These are phyloP conservation scores for Phacellophora camtschatica DNA, from an alignment of 30 jellyfish, hydroid and myxozoan genomes.

Conservation along the genomic window DNA sequence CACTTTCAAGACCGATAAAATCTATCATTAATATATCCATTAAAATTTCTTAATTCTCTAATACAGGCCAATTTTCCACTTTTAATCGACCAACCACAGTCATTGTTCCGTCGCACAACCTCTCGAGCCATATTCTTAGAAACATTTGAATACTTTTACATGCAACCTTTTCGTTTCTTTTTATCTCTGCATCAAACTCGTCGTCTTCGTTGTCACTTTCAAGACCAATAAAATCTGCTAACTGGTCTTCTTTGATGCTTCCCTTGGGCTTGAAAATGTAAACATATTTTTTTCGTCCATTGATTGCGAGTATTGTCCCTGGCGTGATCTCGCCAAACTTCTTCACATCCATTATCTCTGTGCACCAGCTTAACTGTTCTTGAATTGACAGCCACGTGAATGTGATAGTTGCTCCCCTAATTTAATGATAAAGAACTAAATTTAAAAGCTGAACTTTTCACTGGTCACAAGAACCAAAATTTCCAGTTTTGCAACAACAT, in stretches of 20 bases:
- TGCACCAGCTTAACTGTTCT: conserved; percentile 94
- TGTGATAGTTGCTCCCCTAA: conserved; percentile 54
- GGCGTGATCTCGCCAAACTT: conserved; percentile 88
- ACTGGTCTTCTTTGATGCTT: background rate
- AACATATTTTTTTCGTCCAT: conserved; percentile 76
- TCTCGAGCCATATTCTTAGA: conserved; percentile 80
- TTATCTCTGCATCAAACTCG: background rate
- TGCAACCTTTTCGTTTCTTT: conserved; percentile 38
- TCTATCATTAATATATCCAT: conserved; percentile 35
- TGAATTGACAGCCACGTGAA: conserved; percentile 85
- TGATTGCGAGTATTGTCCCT: conserved; percentile 87
- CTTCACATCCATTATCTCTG: conserved; percentile 87
- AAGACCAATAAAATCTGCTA: conserved; percentile 81
- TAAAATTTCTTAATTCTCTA: conserved; percentile 41
- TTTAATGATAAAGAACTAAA: no score
- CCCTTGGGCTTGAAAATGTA: conserved; percentile 68
- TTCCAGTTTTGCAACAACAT: no score
- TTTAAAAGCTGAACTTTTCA: no score
- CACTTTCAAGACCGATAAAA: conserved; percentile 93
- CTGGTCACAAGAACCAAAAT: no score
- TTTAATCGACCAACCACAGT: conserved; percentile 46
- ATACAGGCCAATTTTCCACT: conserved; percentile 83
- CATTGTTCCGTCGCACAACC: conserved; percentile 87
- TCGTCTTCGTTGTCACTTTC: conserved; percentile 84
- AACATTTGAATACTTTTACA: conserved; percentile 39